phyloP scores from a whole-genome alignment of 2,888 invertebrate genomes.

The Drosophila mimetica region DNA sequence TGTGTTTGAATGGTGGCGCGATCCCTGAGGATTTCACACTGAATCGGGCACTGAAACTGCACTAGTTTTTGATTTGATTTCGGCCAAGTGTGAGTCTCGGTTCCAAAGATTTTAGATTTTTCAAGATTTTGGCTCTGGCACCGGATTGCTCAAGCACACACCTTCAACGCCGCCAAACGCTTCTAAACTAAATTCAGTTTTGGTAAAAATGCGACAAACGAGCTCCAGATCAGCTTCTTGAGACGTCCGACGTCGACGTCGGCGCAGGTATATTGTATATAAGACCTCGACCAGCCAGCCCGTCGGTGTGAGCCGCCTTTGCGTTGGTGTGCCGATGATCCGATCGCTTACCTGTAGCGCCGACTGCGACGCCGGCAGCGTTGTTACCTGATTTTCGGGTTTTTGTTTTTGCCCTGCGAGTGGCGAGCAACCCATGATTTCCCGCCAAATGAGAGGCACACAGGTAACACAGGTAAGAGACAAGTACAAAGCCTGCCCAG shows the following conservation, averaged over 20 bases:
- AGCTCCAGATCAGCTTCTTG: slow-evolving; percentile 81
- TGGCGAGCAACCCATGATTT: slow-evolving; percentile 64
- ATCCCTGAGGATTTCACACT: slow-evolving; percentile 20
- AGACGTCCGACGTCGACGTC: slow-evolving; percentile 54
- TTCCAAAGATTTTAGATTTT: slow-evolving; percentile 28
- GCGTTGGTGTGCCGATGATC: slow-evolving; percentile 73
- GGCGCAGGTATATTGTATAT: slow-evolving; percentile 32
- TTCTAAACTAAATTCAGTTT: slow-evolving; percentile 84
- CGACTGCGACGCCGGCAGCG: slow-evolving; percentile 24
- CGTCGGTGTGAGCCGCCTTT: slow-evolving; percentile 47
- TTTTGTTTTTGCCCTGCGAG: slow-evolving; percentile 64
- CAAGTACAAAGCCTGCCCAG: slow-evolving; percentile 55
- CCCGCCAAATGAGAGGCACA: slow-evolving; percentile 77
- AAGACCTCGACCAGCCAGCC: slow-evolving; percentile 33
- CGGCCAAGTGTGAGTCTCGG: slow-evolving; percentile 10
- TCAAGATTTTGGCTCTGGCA: slow-evolving; percentile 55
- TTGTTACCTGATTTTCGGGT: slow-evolving; percentile 82
- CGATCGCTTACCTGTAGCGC: slow-evolving; percentile 48
- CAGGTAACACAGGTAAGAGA: slow-evolving; percentile 58
- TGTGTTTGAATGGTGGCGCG: slow-evolving; percentile 21
- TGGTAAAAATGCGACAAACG: slow-evolving; percentile 83
- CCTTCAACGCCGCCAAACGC: slow-evolving; percentile 84
- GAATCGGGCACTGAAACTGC: slow-evolving; percentile 34
- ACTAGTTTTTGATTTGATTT: slow-evolving; percentile 16
- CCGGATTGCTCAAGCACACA: slow-evolving; percentile 78